Evolutionary conservation across 2,888 invertebrate genomes (phyloP).

Genomic region (Lycocerus yunnanus): DNA sequence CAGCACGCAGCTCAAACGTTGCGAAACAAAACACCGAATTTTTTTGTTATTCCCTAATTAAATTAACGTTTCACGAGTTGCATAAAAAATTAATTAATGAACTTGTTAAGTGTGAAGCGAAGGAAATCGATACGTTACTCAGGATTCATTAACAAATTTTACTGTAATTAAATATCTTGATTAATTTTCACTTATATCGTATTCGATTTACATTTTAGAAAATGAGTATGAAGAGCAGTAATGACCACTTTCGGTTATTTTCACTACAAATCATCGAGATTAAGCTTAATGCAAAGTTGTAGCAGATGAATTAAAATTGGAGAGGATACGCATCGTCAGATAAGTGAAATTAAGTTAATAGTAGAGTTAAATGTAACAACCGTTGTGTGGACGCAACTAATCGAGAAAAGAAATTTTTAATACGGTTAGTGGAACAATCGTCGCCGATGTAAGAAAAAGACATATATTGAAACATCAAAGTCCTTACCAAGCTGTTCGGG

Average conservation of each 20-base stretch:
- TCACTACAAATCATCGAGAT: background rate
- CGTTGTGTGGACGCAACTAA: slow-evolving; percentile 6
- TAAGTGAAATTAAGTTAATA: slow-evolving; percentile 18
- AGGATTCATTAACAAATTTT: background rate
- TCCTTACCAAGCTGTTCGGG: slow-evolving; percentile 7
- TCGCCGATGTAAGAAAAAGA: slow-evolving; percentile 5
- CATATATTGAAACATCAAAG: background rate
- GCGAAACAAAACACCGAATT: background rate
- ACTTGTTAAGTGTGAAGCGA: background rate
- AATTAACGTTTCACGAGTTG: background rate
- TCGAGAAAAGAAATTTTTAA: slow-evolving; percentile 21
- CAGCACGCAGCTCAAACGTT: background rate
- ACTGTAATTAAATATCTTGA: background rate
- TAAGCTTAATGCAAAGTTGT: background rate
- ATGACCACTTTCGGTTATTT: background rate
- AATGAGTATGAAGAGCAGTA: background rate
- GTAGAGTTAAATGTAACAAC: slow-evolving; percentile 5
- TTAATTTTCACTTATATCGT: background rate
- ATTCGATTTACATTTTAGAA: background rate
- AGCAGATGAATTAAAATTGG: background rate
- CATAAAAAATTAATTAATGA: background rate
- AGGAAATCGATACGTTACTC: background rate
- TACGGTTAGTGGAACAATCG: slow-evolving; percentile 24
- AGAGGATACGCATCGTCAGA: background rate
- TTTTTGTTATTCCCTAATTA: background rate